Conservation (phyloP, 2,113 vertebrate species). For the Oryzias curvinotus region DNA sequence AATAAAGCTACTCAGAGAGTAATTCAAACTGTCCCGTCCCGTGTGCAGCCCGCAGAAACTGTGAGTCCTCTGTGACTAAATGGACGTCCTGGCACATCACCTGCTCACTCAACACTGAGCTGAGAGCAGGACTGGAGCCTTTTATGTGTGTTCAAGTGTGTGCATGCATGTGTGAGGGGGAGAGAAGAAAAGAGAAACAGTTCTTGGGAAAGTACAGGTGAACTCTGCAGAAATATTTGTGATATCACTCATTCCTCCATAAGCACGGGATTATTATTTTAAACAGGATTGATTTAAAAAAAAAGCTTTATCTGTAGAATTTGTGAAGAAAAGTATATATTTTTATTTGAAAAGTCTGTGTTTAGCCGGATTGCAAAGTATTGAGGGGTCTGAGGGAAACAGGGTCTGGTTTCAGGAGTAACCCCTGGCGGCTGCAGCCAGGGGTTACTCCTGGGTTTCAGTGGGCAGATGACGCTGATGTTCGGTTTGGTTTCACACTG, state of each 20-base stretch:
- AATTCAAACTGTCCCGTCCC: background rate
- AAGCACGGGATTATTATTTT: background rate
- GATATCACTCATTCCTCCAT: background rate
- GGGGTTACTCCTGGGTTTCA: no score
- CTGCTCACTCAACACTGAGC: conserved; percentile 32
- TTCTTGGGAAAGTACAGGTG: conserved; percentile 27
- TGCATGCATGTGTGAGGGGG: conserved; percentile 10
- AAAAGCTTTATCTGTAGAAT: no score
- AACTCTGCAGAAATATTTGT: conserved; percentile 13
- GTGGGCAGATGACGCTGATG: no score
- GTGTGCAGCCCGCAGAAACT: conserved; percentile 2
- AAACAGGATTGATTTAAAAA: background rate
- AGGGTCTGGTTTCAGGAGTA: no score
- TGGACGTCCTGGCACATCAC: conserved; percentile 26
- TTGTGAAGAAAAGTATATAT: no score
- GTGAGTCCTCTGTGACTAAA: conserved; percentile 10
- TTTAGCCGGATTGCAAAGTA: no score
- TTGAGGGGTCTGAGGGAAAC: no score
- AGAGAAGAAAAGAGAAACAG: conserved; percentile 1
- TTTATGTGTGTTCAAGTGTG: conserved; percentile 22
- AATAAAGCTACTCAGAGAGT: background rate
- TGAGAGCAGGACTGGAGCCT: conserved; percentile 24
- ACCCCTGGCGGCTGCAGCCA: no score
- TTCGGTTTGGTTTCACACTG: no score
- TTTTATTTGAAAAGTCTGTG: no score